Evolutionary conservation across 2,797 vertebrate species (phyloP).

Genomic region (Sebastes vulpes): DNA sequence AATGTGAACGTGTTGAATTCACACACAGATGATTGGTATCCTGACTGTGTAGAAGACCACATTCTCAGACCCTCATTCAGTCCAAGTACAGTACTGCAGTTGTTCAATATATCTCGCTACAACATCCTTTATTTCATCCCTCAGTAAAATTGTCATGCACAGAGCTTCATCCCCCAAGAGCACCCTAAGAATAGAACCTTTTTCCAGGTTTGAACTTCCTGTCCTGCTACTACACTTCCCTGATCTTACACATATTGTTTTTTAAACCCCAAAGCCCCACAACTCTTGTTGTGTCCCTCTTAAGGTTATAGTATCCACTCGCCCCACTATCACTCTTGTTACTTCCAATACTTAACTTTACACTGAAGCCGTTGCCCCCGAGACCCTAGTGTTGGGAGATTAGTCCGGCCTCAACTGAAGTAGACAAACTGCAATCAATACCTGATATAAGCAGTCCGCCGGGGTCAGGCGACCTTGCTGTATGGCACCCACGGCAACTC

Average conservation of each 20-base stretch:
- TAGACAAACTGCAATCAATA: constrained; percentile 84
- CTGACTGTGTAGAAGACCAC: constrained; percentile 4
- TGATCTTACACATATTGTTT: constrained; percentile 36
- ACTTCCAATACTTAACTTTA: constrained; percentile 74
- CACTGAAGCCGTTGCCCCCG: constrained; percentile 64
- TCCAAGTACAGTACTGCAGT: neutral
- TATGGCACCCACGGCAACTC: constrained; percentile 66
- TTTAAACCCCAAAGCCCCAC: constrained; percentile 48
- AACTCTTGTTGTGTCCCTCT: constrained; percentile 40
- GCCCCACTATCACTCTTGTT: constrained; percentile 53
- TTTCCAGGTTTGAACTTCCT: constrained; percentile 16
- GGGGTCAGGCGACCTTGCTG: constrained; percentile 74
- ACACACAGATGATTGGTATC: neutral
- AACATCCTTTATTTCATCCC: constrained; percentile 36
- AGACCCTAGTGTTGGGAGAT: constrained; percentile 74
- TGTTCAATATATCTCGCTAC: constrained; percentile 16
- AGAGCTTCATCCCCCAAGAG: constrained; percentile 22
- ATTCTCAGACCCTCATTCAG: neutral
- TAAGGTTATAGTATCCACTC: constrained; percentile 46
- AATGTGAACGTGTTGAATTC: neutral
- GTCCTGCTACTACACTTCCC: constrained; percentile 8
- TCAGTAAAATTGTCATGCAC: constrained; percentile 26
- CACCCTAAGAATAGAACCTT: constrained; percentile 34
- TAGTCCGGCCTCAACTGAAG: constrained; percentile 71
- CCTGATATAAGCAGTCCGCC: constrained; percentile 75